Evolutionary conservation across 2,888 invertebrate genomes (phyloP).

Genomic region (Agonopterix alstromeriana): DNA sequence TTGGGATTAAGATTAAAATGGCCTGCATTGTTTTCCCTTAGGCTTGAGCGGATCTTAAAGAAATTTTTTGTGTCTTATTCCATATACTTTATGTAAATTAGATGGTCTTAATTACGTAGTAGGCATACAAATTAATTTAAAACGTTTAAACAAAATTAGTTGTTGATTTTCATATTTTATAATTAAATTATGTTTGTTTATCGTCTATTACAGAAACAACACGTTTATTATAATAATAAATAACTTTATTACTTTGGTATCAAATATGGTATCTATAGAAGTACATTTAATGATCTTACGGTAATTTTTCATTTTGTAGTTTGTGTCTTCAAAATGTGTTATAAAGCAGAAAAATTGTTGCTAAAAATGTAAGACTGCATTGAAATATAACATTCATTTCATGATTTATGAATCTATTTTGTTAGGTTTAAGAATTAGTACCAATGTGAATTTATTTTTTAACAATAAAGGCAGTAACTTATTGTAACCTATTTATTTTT

Average conservation of each 20-base stretch:
- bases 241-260: constrained; percentile 50
- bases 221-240: constrained; percentile 28
- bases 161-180: not conserved
- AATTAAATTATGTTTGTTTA: not conserved
- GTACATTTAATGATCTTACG: constrained; percentile 41
- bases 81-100: too few relatives aligned
- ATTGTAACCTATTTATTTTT: too few relatives aligned
- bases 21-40: too few relatives aligned
- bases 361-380: constrained; percentile 2
- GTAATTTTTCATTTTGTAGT: constrained; percentile 10
- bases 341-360: too few relatives aligned
- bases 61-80: too few relatives aligned
- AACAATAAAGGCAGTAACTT: constrained; percentile 7
- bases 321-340: too few relatives aligned
- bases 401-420: not conserved
- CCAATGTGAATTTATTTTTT: constrained; percentile 8
- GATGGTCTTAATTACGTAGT: too few relatives aligned
- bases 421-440: constrained; percentile 5
- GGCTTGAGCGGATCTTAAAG: too few relatives aligned
- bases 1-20: too few relatives aligned
- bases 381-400: not conserved
- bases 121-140: not conserved
- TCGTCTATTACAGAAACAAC: not conserved
- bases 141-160: not conserved
- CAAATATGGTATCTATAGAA: constrained; percentile 40